These are phyloP conservation scores for Cyphomyrmex costatus DNA, from an alignment of 1,140 invertebrate genomes.

Conservation along the genomic window DNA sequence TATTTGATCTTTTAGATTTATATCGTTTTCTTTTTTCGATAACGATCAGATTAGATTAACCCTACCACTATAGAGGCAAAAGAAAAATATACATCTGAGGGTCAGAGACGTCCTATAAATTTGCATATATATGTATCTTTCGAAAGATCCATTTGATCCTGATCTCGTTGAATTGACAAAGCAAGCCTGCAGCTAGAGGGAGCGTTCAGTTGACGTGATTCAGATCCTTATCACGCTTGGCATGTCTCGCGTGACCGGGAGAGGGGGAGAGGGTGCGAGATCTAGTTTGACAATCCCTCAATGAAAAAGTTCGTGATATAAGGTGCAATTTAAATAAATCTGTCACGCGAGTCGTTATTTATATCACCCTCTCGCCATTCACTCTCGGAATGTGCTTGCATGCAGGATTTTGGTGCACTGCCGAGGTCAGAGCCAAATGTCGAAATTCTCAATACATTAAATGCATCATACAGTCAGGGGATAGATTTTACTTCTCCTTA, in stretches of 20 bases:
- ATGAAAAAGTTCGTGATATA: slow-evolving; percentile 61
- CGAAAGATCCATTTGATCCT: slow-evolving; percentile 6
- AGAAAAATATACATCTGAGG: neutral
- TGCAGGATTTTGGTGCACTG: slow-evolving; percentile 4
- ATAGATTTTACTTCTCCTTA: slow-evolving; percentile 28
- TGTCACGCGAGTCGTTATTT: slow-evolving; percentile 65
- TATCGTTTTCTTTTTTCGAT: neutral
- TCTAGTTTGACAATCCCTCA: slow-evolving; percentile 65
- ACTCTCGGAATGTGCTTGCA: neutral
- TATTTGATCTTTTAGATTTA: neutral
- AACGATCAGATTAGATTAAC: neutral
- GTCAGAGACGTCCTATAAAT: neutral
- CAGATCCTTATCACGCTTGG: slow-evolving; percentile 61
- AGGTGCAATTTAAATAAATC: slow-evolving; percentile 53
- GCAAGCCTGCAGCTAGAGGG: slow-evolving; percentile 34
- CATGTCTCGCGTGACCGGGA: slow-evolving; percentile 64
- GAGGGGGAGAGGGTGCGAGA: slow-evolving; percentile 10
- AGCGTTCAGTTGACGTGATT: slow-evolving; percentile 61
- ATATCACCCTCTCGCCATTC: neutral
- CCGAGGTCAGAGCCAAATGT: slow-evolving; percentile 31
- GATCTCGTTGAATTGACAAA: slow-evolving; percentile 41
- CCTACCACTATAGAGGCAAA: neutral
- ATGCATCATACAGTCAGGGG: slow-evolving; percentile 15
- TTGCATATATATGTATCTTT: neutral
- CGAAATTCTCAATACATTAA: slow-evolving; percentile 40